Evolutionary conservation across 2,113 vertebrate species (phyloP).

Genomic region (Hemichromis elongatus): DNA sequence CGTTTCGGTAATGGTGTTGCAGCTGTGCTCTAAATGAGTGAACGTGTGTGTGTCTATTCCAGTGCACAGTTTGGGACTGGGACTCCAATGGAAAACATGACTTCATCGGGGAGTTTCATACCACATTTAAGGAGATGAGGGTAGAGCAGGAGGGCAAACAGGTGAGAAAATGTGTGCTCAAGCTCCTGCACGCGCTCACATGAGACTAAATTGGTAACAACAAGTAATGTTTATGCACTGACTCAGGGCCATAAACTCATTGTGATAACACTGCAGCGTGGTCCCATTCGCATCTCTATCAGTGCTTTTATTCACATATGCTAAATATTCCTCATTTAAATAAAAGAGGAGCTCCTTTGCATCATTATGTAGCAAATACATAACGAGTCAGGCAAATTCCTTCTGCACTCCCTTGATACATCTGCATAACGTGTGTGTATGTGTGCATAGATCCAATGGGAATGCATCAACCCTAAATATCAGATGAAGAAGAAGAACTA

Average conservation of each 20-base stretch:
- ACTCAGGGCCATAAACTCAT: not conserved
- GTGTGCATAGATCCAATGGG: slow-evolving; percentile 85
- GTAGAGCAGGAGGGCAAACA: slow-evolving; percentile 90
- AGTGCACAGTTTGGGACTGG: slow-evolving; percentile 99
- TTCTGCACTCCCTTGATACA: not conserved
- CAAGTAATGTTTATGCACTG: not conserved
- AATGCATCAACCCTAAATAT: slow-evolving; percentile 98
- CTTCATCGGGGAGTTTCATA: slow-evolving; percentile 96
- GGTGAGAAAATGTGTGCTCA: slow-evolving; percentile 58
- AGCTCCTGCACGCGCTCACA: not conserved
- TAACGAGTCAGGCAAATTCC: not conserved
- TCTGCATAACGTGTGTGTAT: not conserved
- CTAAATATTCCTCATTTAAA: not conserved
- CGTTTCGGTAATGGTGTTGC: slow-evolving; percentile 22
- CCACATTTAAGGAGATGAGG: slow-evolving; percentile 91
- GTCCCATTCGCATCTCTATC: not conserved
- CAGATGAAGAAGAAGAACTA: slow-evolving; percentile 99
- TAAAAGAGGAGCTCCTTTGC: not conserved
- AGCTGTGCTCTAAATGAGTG: slow-evolving; percentile 8
- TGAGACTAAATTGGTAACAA: not conserved
- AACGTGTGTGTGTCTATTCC: slow-evolving; percentile 47
- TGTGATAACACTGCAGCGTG: not conserved
- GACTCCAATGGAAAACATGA: slow-evolving; percentile 98
- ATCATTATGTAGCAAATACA: not conserved
- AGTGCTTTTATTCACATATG: not conserved